A percentile compares a stretch with the other conserved stretches of the same genome.
These are phyloP conservation scores for Bos javanicus DNA, from an alignment of 2,113 vertebrate genomes.

Conservation along the genomic window DNA sequence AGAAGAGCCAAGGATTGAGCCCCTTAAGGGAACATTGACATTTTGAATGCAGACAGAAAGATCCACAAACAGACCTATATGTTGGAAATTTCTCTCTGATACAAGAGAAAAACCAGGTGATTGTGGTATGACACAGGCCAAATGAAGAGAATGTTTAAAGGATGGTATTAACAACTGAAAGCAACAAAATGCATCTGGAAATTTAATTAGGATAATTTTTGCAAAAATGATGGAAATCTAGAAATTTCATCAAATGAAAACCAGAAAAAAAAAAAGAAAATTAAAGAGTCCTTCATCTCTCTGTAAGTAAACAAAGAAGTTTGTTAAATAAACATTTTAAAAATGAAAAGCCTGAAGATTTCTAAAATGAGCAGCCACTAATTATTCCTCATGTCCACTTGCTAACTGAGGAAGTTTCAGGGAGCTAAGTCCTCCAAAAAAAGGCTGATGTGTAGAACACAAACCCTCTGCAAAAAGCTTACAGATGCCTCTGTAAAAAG, in stretches of 20 bases:
- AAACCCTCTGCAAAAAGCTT: not conserved
- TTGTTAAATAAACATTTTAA: not conserved
- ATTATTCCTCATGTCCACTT: not conserved
- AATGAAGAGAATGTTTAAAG: not conserved
- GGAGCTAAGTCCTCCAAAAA: not conserved
- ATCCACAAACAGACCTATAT: not conserved
- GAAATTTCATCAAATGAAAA: not conserved
- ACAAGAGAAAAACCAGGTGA: not conserved
- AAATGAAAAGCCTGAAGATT: not conserved
- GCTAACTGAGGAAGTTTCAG: not conserved
- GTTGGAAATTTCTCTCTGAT: not conserved
- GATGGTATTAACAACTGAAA: not conserved
- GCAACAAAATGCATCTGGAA: not conserved
- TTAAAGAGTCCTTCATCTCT: not conserved
- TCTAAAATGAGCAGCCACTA: not conserved
- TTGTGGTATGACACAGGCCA: not conserved
- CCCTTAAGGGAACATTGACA: not conserved
- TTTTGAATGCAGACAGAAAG: not conserved
- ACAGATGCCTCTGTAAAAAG: not conserved
- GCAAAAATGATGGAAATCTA: not conserved
- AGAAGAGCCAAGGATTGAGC: not conserved
- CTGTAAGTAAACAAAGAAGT: not conserved
- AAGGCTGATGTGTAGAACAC: not conserved
- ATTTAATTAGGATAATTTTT: not conserved
- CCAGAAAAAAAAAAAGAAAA: not conserved